Evolutionary conservation across 2,113 vertebrate genomes (phyloP).

Genomic region (Dendropsophus ebraccatus): DNA sequence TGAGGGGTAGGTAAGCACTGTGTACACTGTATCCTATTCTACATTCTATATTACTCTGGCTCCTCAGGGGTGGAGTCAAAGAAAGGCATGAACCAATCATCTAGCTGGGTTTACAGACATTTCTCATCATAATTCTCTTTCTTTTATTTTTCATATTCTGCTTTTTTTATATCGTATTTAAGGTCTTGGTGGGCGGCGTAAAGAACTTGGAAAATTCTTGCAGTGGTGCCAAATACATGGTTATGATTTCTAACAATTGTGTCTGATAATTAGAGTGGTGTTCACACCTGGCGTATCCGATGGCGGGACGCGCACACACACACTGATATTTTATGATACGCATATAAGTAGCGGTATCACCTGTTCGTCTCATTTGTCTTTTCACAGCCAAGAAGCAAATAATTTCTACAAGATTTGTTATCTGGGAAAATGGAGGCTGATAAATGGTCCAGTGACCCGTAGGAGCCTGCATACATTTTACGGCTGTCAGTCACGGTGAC

Average conservation of each 20-base stretch:
- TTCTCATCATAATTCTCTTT: not conserved
- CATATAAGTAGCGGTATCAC: not conserved
- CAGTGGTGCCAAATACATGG: not conserved
- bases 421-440: conserved; percentile 40
- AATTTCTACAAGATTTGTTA: conserved; percentile 41
- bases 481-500: conserved; percentile 32
- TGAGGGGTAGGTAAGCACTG: too few species aligned
- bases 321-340: not conserved
- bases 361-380: conserved; percentile 10
- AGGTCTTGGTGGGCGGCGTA: not conserved
- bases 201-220: not conserved
- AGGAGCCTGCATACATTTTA: not conserved
- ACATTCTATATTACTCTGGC: too few species aligned
- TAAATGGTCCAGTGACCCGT: conserved; percentile 25
- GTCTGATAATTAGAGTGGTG: conserved; percentile 1
- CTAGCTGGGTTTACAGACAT: not conserved
- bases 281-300: not conserved
- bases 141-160: not conserved
- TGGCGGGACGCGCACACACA: not conserved
- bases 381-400: conserved; percentile 27
- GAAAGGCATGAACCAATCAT: not conserved
- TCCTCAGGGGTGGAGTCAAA: not conserved
- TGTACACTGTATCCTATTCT: too few species aligned
- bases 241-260: conserved; percentile 1
- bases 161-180: not conserved